Base-by-base conservation (phyloP, 2,888 invertebrate species). In the Eutolmus rufibarbis region DNA sequence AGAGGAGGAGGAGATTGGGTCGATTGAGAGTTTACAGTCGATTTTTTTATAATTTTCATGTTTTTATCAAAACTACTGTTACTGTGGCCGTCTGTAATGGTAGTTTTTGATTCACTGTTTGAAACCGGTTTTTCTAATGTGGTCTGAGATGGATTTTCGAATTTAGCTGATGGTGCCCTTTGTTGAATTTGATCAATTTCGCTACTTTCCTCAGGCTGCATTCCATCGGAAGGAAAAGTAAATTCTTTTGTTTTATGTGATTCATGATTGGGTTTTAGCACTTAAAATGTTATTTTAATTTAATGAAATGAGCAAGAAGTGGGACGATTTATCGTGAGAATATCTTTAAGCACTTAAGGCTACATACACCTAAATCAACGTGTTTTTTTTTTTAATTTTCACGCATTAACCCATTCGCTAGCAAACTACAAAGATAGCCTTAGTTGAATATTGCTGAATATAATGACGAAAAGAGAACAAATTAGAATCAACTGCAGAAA, bases 141-240 rank as follows among this genome's bases (percentile, higher is more conserved):
- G 56, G 76, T 82, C 74, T 46, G 56, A 46, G 74, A 85, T 40
- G 77, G 14, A 51, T 57, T 81, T 40, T 85, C 87, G 14, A 76
- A 51, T 78, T 46, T 34, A 43, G 85, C 19, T 84, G 87, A 31
- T 78, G 84, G 28, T 74, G 56, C 43, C n/a, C 40, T 46, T 74
- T 81, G 77, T 16, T 86, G 77, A 56, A 77, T 56, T 56, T 56
- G 77, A 66, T 84, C 66, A 40, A 66, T 74, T 51, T 78, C 77
- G 9, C 34, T 57, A 37, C 56, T 37, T 57, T 82, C 88, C 77
- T 77, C 84, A 77, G 78, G 88, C 88, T 88, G 88, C 88, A 88
- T 81, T 88, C 88, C 88, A 87, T 77, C 37, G 79, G 23, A 87
- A 74, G 86, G 74, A 74, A 79, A 76, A 84, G 43, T 19, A 85